Conservation (phyloP, 2,888 invertebrate genomes). For the Formica aserva region DNA sequence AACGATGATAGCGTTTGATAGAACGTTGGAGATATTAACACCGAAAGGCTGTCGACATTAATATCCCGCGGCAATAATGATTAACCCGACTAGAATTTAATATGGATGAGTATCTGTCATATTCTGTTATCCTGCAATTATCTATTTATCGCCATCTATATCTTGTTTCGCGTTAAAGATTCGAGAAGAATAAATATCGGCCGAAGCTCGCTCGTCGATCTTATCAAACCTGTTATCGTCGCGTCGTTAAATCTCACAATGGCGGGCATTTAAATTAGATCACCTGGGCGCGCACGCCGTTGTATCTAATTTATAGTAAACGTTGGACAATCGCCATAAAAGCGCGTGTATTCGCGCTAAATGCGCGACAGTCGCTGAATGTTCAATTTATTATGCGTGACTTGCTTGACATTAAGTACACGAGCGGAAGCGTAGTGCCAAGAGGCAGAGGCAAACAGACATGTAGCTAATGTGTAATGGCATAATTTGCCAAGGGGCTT, state of each 20-base stretch:
- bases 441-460: constrained; percentile 77
- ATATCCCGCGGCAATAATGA: constrained; percentile 1
- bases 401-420: constrained; percentile 68
- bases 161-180: neutral
- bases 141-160: constrained; percentile 25
- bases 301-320: constrained; percentile 38
- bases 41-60: constrained; percentile 33
- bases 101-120: neutral
- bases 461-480: constrained; percentile 78
- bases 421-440: constrained; percentile 70
- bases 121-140: constrained; percentile 6
- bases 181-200: constrained; percentile 6
- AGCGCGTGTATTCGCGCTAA: constrained; percentile 50
- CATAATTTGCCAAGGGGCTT: constrained; percentile 82
- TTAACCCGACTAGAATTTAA: constrained; percentile 4
- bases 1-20: constrained; percentile 8
- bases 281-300: neutral
- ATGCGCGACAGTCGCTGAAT: constrained; percentile 51
- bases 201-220: constrained; percentile 27
- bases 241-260: constrained; percentile 9
- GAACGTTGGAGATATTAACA: constrained; percentile 12
- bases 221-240: constrained; percentile 34
- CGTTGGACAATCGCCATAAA: constrained; percentile 33
- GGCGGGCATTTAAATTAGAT: constrained; percentile 31
- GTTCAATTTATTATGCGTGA: constrained; percentile 57